Conservation (phyloP, 2,888 invertebrate genomes). For the Cantharis flavilabris region DNA sequence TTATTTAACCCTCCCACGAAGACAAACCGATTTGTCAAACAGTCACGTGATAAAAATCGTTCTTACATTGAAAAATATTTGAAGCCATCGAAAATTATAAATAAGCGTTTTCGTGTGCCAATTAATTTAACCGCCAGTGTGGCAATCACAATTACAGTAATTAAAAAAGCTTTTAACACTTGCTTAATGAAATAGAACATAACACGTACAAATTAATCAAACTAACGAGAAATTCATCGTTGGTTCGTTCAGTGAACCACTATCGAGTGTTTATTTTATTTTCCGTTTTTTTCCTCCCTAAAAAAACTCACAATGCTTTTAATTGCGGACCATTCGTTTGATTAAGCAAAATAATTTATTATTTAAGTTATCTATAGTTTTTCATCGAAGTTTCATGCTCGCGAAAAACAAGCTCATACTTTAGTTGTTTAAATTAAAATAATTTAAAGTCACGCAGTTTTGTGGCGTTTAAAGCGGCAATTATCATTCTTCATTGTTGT, state of each 20-base stretch:
- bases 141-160: slow-evolving; percentile 4
- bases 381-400: slow-evolving; percentile 1
- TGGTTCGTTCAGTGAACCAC: neutral
- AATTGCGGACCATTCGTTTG: neutral
- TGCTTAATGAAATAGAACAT: slow-evolving; percentile 4
- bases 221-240: neutral
- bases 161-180: slow-evolving; percentile 4
- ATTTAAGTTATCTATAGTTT: neutral
- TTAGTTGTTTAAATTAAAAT: slow-evolving; percentile 4
- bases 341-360: slow-evolving; percentile 1
- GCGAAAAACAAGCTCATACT: neutral
- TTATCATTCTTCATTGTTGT: neutral
- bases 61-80: neutral
- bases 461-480: neutral
- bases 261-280: neutral
- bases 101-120: neutral
- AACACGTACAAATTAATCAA: slow-evolving; percentile 4
- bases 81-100: neutral
- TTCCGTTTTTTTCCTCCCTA: neutral
- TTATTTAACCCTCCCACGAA: slow-evolving; percentile 32
- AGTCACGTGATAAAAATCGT: slow-evolving; percentile 30
- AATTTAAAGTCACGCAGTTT: neutral
- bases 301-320: neutral
- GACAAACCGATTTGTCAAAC: slow-evolving; percentile 33
- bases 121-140: slow-evolving; percentile 3